These are phyloP conservation scores for Aix galericulata DNA, from an alignment of 2,113 vertebrate genomes.

Conservation along the genomic window DNA sequence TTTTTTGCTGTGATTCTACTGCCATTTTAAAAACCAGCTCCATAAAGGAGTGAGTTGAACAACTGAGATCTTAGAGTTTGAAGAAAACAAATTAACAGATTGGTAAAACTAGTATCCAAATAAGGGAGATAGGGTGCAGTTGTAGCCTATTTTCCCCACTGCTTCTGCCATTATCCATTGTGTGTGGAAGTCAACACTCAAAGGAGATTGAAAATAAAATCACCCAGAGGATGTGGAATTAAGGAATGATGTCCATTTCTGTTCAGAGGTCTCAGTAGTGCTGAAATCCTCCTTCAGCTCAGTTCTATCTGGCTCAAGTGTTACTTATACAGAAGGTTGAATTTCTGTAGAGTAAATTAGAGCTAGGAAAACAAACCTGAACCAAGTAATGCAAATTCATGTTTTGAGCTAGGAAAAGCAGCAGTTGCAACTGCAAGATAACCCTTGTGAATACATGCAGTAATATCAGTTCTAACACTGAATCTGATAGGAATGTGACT, in stretches of 20 bases:
- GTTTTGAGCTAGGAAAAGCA: neutral
- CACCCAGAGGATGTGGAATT: neutral
- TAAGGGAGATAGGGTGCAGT: neutral
- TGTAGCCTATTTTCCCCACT: fast-evolving
- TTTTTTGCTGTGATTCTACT: neutral
- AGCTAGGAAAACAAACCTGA: neutral
- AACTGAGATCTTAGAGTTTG: neutral
- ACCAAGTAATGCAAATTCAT: neutral
- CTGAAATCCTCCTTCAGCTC: neutral
- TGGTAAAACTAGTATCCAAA: neutral
- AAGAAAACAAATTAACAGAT: neutral
- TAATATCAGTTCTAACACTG: neutral
- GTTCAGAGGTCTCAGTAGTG: neutral
- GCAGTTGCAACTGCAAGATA: neutral
- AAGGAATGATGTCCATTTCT: neutral
- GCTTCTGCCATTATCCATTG: neutral
- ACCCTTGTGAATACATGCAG: neutral
- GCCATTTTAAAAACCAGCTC: neutral
- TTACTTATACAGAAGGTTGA: neutral
- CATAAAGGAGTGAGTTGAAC: neutral
- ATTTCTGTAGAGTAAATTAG: neutral
- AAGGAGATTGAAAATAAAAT: neutral
- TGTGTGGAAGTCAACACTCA: neutral
- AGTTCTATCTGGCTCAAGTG: neutral
- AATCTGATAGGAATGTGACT: neutral